Percentiles rank a stretch among this genome's conserved stretches.
These are phyloP conservation scores for Drosophila hamatofila DNA, from an alignment of 2,888 invertebrate genomes.

Conservation along the genomic window DNA sequence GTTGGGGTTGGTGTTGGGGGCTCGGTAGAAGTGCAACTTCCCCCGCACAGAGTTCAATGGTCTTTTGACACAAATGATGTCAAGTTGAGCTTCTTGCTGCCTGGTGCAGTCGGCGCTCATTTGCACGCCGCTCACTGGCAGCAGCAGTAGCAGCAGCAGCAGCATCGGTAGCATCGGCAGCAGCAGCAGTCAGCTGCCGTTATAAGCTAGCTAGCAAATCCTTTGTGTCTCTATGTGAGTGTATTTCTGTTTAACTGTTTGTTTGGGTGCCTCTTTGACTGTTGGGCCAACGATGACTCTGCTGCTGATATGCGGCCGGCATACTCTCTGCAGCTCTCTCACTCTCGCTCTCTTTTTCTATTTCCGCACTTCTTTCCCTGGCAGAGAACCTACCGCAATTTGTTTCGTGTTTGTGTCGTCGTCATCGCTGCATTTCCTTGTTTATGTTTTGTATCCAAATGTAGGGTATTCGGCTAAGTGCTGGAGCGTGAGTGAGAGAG, in stretches of 20 bases:
- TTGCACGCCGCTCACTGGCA: slow-evolving; percentile 14
- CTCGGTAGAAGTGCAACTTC: slow-evolving; percentile 40
- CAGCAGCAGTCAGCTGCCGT: slow-evolving; percentile 50
- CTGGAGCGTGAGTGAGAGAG: slow-evolving; percentile 21
- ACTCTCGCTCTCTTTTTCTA: slow-evolving; percentile 4
- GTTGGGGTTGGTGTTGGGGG: not conserved
- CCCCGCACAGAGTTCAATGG: slow-evolving; percentile 83
- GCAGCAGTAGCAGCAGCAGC: not conserved
- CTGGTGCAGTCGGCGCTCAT: slow-evolving; percentile 36
- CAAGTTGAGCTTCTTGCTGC: slow-evolving; percentile 81
- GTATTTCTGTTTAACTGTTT: slow-evolving; percentile 63
- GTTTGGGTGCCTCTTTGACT: slow-evolving; percentile 74
- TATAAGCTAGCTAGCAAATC: slow-evolving; percentile 26
- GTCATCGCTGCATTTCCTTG: slow-evolving; percentile 75
- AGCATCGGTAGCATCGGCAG: slow-evolving; percentile 9
- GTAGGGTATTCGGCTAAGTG: slow-evolving; percentile 75
- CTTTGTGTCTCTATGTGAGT: slow-evolving; percentile 31
- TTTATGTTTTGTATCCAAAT: slow-evolving; percentile 71
- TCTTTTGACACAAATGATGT: slow-evolving; percentile 85
- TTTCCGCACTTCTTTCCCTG: slow-evolving; percentile 1
- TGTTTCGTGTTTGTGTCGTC: slow-evolving; percentile 54
- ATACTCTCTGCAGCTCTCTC: slow-evolving; percentile 23
- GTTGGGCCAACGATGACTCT: slow-evolving; percentile 37
- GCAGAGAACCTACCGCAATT: slow-evolving; percentile 77
- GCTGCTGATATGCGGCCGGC: slow-evolving; percentile 55